Percentiles rank a stretch among this genome's conserved stretches.
phyloP scores from a whole-genome alignment of 2,888 invertebrate genomes.

The Acrocyrtus sp. region DNA sequence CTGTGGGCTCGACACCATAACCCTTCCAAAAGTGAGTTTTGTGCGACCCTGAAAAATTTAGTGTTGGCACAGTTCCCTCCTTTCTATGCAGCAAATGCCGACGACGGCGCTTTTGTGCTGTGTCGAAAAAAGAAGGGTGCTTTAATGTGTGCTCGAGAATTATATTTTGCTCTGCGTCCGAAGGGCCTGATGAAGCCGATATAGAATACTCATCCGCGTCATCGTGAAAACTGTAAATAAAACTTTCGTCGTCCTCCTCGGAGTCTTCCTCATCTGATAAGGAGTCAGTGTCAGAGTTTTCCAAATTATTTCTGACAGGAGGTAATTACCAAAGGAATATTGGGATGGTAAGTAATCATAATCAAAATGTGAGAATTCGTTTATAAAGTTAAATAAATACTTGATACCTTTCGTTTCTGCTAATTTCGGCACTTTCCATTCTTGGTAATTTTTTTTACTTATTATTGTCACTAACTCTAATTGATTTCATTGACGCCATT shows the following conservation, averaged over 20 bases:
- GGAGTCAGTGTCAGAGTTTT: no score
- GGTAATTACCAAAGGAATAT: no score
- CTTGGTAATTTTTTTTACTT: no score
- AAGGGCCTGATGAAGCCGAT: neutral
- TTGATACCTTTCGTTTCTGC: no score
- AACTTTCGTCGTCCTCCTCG: neutral
- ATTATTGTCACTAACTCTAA: no score
- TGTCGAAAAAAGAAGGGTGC: conserved; percentile 17
- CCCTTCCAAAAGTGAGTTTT: conserved; percentile 73
- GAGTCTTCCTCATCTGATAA: neutral
- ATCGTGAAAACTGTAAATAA: neutral
- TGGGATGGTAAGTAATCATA: no score
- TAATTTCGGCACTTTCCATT: no score
- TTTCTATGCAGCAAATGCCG: conserved; percentile 4
- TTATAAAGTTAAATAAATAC: no score
- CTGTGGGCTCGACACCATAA: conserved; percentile 23
- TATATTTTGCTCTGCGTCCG: neutral
- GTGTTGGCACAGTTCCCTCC: neutral
- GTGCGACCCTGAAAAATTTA: conserved; percentile 19
- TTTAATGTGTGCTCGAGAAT: conserved; percentile 13
- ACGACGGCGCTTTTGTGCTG: conserved; percentile 3
- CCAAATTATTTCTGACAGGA: no score
- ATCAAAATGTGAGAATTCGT: no score
- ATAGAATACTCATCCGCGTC: neutral
- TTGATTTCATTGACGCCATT: no score